phyloP scores from a whole-genome alignment of 1,140 invertebrate genomes.

The roundworm (Caenorhabditis elegans) region DNA sequence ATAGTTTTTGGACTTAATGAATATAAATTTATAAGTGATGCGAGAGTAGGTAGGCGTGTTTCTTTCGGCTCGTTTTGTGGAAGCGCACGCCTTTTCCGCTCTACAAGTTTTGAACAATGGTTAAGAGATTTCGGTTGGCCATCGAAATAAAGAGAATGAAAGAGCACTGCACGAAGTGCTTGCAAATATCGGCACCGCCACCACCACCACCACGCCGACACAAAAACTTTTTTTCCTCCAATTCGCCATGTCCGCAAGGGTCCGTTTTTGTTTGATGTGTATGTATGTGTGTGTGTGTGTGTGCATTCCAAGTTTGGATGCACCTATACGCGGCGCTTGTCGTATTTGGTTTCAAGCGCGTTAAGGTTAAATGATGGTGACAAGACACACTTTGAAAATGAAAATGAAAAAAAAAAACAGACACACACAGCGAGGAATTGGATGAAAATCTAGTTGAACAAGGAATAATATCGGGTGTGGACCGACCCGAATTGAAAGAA shows the following conservation, averaged over 20 bases:
- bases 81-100: slow-evolving; percentile 30
- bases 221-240: slow-evolving; percentile 28
- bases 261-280: slow-evolving; percentile 23
- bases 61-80: slow-evolving; percentile 2
- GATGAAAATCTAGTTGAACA: no score
- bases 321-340: background rate
- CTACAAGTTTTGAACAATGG: slow-evolving; percentile 32
- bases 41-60: slow-evolving; percentile 23
- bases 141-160: slow-evolving; percentile 33
- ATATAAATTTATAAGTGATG: slow-evolving; percentile 32
- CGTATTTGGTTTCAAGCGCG: background rate
- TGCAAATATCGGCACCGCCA: slow-evolving; percentile 15
- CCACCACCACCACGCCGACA: background rate
- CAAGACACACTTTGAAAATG: no score
- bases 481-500: background rate
- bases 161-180: slow-evolving; percentile 23
- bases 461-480: background rate
- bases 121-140: slow-evolving; percentile 31
- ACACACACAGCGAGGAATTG: no score
- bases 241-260: slow-evolving; percentile 5
- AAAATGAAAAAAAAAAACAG: no score
- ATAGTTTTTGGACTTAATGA: slow-evolving; percentile 10
- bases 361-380: background rate
- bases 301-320: slow-evolving; percentile 11
- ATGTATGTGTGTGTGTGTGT: no score